Percentiles rank a stretch among this genome's conserved stretches.
phyloP scores from a whole-genome alignment of 2,113 vertebrate species.

The Varanus komodoensis region DNA sequence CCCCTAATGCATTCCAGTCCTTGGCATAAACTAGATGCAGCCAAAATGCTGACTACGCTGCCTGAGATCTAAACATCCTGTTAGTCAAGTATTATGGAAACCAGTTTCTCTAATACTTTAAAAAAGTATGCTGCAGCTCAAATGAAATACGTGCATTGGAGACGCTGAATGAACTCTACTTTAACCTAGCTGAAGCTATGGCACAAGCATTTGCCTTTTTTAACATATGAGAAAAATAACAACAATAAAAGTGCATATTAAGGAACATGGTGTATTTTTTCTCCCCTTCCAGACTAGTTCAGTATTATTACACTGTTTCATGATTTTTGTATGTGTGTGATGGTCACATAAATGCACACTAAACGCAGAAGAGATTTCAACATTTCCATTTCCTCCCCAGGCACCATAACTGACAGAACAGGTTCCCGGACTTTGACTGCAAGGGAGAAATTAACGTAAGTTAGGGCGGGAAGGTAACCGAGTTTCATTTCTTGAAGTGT shows the following conservation, averaged over 20 bases:
- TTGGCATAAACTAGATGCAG: not conserved
- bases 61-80: not conserved
- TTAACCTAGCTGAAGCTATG: not conserved
- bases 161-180: not conserved
- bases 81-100: not conserved
- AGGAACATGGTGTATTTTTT: not conserved
- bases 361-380: constrained; percentile 69
- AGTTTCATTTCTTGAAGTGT: constrained; percentile 18
- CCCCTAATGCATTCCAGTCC: not conserved
- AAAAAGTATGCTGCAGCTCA: not conserved
- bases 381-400: constrained; percentile 59
- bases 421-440: constrained; percentile 62
- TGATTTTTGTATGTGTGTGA: constrained; percentile 53
- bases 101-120: not conserved
- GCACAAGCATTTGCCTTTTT: not conserved
- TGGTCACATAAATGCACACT: constrained; percentile 49
- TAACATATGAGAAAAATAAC: not conserved
- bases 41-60: not conserved
- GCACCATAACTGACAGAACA: constrained; percentile 61
- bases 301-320: constrained; percentile 39
- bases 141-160: not conserved
- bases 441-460: constrained; percentile 29
- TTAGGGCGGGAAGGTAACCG: constrained; percentile 58
- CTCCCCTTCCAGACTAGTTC: not conserved
- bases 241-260: not conserved